These are phyloP conservation scores for Ceratina japonica DNA, from an alignment of 1,140 invertebrate species.

Conservation along the genomic window DNA sequence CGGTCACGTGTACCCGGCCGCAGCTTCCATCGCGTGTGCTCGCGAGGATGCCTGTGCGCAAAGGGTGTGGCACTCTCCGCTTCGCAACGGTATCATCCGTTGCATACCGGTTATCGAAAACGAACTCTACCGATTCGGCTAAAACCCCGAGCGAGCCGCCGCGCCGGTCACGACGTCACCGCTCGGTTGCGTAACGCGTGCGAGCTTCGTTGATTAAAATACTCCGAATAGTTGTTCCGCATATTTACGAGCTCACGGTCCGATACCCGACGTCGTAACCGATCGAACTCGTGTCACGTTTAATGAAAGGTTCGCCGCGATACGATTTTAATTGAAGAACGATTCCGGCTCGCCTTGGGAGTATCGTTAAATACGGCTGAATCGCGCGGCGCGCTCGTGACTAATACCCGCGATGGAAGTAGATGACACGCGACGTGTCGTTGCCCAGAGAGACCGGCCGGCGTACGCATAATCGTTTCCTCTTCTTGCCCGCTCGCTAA, in stretches of 20 bases:
- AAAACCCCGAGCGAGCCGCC: too few species aligned
- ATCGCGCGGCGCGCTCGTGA: background rate
- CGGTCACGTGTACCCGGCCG: conserved; percentile 37
- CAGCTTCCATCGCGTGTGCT: conserved; percentile 37
- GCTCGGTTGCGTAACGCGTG: too few species aligned
- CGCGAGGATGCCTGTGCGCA: conserved; percentile 44
- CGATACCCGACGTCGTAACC: too few species aligned
- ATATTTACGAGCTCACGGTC: too few species aligned
- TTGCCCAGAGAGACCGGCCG: conserved; percentile 4
- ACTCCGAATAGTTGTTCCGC: too few species aligned
- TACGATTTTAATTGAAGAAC: background rate
- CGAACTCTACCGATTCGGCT: conserved; percentile 28
- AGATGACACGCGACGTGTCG: conserved; percentile 41
- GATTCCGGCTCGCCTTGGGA: background rate
- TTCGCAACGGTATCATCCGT: conserved; percentile 74
- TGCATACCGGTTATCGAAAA: conserved; percentile 68
- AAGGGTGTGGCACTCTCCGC: conserved; percentile 71
- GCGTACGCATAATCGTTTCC: conserved; percentile 42
- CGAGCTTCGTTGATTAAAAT: too few species aligned
- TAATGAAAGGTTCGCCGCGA: background rate
- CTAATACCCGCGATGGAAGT: conserved; percentile 30
- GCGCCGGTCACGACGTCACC: too few species aligned
- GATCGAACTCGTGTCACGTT: too few species aligned
- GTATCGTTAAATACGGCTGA: background rate
- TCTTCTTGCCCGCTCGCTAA: conserved; percentile 36